Base-by-base conservation (phyloP, 2,888 invertebrate species). In the Leptopterna dolabrata region DNA sequence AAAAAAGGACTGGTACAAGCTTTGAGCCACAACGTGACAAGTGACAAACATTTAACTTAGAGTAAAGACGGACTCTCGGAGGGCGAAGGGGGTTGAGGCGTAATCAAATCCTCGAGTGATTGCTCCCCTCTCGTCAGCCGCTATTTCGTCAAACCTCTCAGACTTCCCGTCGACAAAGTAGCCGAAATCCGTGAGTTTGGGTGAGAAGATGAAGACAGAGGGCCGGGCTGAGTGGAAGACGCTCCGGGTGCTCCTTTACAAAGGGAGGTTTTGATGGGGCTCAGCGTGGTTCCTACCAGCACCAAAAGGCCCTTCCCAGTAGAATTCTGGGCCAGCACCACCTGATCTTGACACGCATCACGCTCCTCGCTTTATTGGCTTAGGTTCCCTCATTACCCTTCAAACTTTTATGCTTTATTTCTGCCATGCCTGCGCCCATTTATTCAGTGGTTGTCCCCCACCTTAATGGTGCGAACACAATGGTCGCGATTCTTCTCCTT, bases 261-360 rank as follows among this genome's bases (percentile, higher is more conserved):
- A 85, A 85, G 73, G 71, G 43, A 51, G 85, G 85, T 71, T 85
- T 85, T 85, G 85, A 85, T 85, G 71, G 85, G 47, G n/a, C 71
- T 43, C 85, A 85, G 85, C 85, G 55, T 85, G 85, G 73, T 29
- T 73, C 76, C 73, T 41, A 16, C 43, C n/a, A n/a, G 24, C 27
- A 27, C 16, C 24, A 24, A n/a, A 81, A 81, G n/a, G 36, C 51
- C 27, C 81, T 45, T 29, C 41, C 36, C 43, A 73, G 11, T 11
- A 7, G 30, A 11, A 16, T 51, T 16, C 29, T 14, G 16, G 4
- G 73, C 2, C 13, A 41, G 19, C 45, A 4, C 47, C 45, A 78
- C 81, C 45, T 81, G 81, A 29, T 81, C 30, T 47, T 81, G 81
- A 81, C 81, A 81, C 81, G 81, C 81, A 51, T 81, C 81, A 81